phyloP scores from a whole-genome alignment of 2,888 invertebrate genomes.

The Mesochorus sp. region DNA sequence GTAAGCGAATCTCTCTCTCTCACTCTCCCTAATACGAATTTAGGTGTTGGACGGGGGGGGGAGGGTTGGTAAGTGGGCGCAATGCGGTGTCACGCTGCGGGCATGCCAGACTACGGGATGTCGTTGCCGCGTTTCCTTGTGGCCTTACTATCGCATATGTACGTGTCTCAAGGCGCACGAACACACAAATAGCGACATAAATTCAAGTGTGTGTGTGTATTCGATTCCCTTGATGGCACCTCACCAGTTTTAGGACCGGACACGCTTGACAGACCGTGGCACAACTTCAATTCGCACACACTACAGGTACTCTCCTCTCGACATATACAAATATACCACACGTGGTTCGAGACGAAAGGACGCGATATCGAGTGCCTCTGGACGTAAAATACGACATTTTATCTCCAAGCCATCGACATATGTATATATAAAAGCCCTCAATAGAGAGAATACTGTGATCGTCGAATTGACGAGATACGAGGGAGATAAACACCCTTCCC shows the following conservation, averaged over 20 bases:
- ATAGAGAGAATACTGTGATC: slow-evolving; percentile 1
- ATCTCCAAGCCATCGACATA: too few species aligned
- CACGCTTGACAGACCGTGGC: slow-evolving; percentile 21
- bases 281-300: slow-evolving; percentile 33
- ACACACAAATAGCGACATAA: not conserved
- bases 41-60: slow-evolving; percentile 78
- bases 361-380: too few species aligned
- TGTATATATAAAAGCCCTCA: too few species aligned
- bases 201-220: not conserved
- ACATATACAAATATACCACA: too few species aligned
- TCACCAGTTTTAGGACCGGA: slow-evolving; percentile 17
- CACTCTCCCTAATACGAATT: slow-evolving; percentile 78
- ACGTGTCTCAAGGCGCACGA: not conserved
- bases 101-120: slow-evolving; percentile 72
- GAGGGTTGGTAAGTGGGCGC: slow-evolving; percentile 79
- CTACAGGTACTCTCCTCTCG: not conserved
- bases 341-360: too few species aligned
- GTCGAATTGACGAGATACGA: not conserved
- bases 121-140: slow-evolving; percentile 50
- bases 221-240: slow-evolving; percentile 25
- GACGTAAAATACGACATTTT: too few species aligned
- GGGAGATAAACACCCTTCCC: not conserved
- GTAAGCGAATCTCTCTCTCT: slow-evolving; percentile 70
- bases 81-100: slow-evolving; percentile 80
- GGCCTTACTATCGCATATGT: slow-evolving; percentile 28